Evolutionary conservation across 1,140 invertebrate species (phyloP).

Genomic region (Frieseomelitta varia): DNA sequence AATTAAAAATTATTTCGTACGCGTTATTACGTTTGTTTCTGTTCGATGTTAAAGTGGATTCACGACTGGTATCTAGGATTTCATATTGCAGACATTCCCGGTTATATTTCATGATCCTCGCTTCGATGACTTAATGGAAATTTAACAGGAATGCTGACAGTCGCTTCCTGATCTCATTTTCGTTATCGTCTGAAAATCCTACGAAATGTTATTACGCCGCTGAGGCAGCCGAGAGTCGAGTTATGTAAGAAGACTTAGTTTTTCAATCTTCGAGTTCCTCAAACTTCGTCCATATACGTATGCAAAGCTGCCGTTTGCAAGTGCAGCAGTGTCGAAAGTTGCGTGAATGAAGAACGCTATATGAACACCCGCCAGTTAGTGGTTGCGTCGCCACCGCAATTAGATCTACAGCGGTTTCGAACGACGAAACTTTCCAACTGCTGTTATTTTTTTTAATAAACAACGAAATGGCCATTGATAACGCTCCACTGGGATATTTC

Average conservation of each 20-base stretch:
- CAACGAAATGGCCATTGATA: not conserved
- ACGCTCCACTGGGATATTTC: not conserved
- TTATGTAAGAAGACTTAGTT: constrained; percentile 54
- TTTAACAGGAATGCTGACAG: constrained; percentile 35
- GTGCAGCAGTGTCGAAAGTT: constrained; percentile 22
- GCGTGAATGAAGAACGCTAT: constrained; percentile 8
- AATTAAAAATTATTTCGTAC: too few relatives aligned
- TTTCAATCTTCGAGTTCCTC: constrained; percentile 48
- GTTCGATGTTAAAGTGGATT: too few relatives aligned
- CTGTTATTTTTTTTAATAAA: constrained; percentile 49
- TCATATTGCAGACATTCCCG: constrained; percentile 1
- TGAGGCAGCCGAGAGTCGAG: constrained; percentile 29
- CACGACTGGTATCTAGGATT: not conserved
- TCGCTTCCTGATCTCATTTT: constrained; percentile 43
- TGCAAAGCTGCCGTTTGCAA: constrained; percentile 42
- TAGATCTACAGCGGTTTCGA: not conserved
- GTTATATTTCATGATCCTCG: constrained; percentile 27
- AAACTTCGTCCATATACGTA: constrained; percentile 38
- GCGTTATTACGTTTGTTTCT: too few relatives aligned
- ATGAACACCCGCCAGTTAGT: not conserved
- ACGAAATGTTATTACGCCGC: constrained; percentile 44
- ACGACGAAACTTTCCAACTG: constrained; percentile 7
- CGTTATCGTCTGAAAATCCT: constrained; percentile 41
- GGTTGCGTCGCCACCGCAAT: constrained; percentile 9
- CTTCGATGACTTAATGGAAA: constrained; percentile 39